These are phyloP conservation scores for Calliopsis andreniformis DNA, from an alignment of 1,140 invertebrate species.

Conservation along the genomic window DNA sequence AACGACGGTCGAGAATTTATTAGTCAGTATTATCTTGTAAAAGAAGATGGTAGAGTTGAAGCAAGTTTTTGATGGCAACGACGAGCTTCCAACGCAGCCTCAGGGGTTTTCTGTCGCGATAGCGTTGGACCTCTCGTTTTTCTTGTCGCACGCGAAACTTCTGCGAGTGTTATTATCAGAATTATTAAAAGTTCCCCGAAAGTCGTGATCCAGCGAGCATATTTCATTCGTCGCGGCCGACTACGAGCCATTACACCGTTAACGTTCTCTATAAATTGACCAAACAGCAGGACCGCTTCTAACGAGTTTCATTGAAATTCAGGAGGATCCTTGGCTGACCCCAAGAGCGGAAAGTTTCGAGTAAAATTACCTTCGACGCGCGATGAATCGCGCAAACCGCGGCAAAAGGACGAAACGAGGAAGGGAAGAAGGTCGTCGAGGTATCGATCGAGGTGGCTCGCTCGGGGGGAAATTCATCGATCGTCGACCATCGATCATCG, in stretches of 20 bases:
- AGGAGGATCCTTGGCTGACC: slow-evolving; percentile 21
- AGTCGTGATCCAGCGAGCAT: slow-evolving; percentile 23
- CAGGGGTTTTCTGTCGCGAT: background rate
- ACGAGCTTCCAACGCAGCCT: background rate
- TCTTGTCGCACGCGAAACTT: background rate
- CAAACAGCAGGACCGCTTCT: slow-evolving; percentile 34
- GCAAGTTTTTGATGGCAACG: background rate
- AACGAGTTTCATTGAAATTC: slow-evolving; percentile 44
- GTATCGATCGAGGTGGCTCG: background rate
- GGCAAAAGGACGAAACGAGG: background rate
- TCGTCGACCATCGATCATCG: slow-evolving; percentile 34
- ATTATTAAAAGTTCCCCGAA: slow-evolving; percentile 19
- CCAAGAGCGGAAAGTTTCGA: background rate
- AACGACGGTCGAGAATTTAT: background rate
- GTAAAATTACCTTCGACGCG: slow-evolving; percentile 7
- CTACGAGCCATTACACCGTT: slow-evolving; percentile 19
- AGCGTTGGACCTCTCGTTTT: background rate
- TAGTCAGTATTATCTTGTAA: background rate
- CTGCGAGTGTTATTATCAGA: slow-evolving; percentile 4
- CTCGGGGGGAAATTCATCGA: slow-evolving; percentile 17
- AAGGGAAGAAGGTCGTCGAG: background rate
- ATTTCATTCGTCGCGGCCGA: slow-evolving; percentile 23
- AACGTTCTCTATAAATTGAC: slow-evolving; percentile 25
- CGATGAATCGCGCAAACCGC: slow-evolving; percentile 17
- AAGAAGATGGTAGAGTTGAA: background rate